phyloP scores from a whole-genome alignment of 2,888 invertebrate species.

The Tortrix viridana region DNA sequence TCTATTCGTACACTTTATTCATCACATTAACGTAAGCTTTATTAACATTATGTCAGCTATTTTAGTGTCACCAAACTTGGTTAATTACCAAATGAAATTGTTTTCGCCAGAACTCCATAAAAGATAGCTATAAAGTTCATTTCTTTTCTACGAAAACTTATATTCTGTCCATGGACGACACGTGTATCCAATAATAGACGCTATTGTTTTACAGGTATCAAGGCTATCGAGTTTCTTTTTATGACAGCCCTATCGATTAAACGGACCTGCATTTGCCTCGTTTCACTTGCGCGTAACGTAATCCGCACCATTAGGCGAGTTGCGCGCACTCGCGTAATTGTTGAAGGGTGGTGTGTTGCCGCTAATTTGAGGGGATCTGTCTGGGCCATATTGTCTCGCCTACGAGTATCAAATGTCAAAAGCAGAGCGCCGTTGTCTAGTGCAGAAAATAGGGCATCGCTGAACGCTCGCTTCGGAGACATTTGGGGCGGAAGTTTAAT shows the following conservation, averaged over 20 bases:
- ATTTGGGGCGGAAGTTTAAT: constrained; percentile 8
- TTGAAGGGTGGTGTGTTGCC: constrained; percentile 75
- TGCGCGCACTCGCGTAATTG: constrained; percentile 69
- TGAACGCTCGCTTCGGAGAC: not conserved
- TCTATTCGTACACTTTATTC: not conserved
- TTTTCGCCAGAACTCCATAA: constrained; percentile 1
- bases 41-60: not conserved
- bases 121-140: not conserved
- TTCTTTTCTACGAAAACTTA: not conserved
- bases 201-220: constrained; percentile 16
- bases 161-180: not conserved
- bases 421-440: constrained; percentile 19
- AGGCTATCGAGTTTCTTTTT: constrained; percentile 29
- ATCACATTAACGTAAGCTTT: not conserved
- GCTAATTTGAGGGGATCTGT: constrained; percentile 70
- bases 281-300: constrained; percentile 74
- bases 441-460: constrained; percentile 20
- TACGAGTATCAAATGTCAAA: constrained; percentile 70
- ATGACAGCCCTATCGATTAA: constrained; percentile 54
- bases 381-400: constrained; percentile 61
- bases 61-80: not conserved
- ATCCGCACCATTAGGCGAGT: constrained; percentile 74
- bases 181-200: not conserved
- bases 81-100: not conserved
- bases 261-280: constrained; percentile 55